These are phyloP conservation scores for Hecatera dysodea DNA, from an alignment of 2,888 invertebrate species.

Conservation along the genomic window DNA sequence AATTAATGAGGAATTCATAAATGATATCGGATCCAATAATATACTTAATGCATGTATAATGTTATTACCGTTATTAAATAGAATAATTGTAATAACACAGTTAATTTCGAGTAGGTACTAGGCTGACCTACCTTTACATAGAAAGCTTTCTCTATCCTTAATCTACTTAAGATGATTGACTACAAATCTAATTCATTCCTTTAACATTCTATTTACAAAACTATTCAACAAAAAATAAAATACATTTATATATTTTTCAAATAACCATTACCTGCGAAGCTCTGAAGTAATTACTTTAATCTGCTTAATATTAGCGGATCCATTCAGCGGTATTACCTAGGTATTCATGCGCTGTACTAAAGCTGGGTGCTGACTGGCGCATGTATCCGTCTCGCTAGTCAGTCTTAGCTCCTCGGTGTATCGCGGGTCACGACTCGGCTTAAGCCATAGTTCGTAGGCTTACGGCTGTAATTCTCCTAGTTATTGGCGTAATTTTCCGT, in stretches of 20 bases:
- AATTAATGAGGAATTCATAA: not conserved
- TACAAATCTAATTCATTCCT: not conserved
- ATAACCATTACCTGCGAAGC: constrained; percentile 2
- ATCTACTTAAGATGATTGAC: not conserved
- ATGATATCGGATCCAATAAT: not conserved
- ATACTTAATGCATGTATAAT: not conserved
- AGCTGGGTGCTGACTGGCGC: constrained; percentile 9
- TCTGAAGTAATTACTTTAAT: constrained; percentile 1
- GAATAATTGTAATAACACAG: not conserved
- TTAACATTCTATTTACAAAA: not conserved
- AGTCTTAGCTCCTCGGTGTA: not conserved
- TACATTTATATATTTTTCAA: not conserved
- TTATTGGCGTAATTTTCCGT: constrained; percentile 23
- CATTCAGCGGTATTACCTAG: not conserved
- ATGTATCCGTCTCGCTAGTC: not conserved
- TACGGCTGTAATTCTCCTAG: constrained; percentile 19
- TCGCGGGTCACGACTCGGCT: constrained; percentile 3
- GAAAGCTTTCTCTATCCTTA: not conserved
- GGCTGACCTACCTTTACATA: not conserved
- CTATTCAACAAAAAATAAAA: not conserved
- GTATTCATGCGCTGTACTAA: not conserved
- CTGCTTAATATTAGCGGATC: not conserved
- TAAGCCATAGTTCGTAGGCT: constrained; percentile 7
- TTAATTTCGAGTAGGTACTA: too few relatives aligned
- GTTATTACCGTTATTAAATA: not conserved